Conservation (phyloP, 2,797 vertebrate genomes). For the Eospalax fontanierii region DNA sequence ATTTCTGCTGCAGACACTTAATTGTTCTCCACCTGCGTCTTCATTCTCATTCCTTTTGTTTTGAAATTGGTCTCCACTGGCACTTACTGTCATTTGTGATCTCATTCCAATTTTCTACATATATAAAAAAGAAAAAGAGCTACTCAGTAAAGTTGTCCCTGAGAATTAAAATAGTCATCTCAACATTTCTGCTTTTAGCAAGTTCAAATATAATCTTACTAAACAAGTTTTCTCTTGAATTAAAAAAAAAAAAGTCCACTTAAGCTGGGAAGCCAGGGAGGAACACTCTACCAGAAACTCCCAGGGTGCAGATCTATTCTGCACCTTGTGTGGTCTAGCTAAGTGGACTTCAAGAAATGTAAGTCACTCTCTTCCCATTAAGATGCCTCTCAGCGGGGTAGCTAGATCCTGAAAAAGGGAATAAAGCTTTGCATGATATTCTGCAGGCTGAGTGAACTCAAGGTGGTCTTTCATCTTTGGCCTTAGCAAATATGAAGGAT, state of each 20-base stretch:
- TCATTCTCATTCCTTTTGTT: constrained; percentile 15
- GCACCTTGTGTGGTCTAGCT: neutral
- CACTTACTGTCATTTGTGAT: neutral
- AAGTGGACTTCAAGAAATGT: neutral
- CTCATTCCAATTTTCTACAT: constrained; percentile 12
- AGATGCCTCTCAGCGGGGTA: neutral
- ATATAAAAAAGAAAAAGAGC: neutral
- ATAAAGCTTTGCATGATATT: neutral
- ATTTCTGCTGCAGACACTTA: constrained; percentile 43
- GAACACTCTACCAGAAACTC: neutral
- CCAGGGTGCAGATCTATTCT: neutral
- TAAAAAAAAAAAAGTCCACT: neutral
- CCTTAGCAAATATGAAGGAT: constrained; percentile 7
- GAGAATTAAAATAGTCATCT: neutral
- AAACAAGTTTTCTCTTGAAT: neutral
- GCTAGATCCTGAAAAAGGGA: constrained; percentile 1
- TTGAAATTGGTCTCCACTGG: constrained; percentile 12
- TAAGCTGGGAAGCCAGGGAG: neutral
- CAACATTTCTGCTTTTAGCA: neutral
- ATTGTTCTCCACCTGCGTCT: neutral
- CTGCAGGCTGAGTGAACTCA: neutral
- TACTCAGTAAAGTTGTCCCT: neutral
- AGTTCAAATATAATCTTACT: neutral
- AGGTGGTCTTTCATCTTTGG: neutral
- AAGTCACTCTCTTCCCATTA: neutral